Evolutionary conservation across 1,140 invertebrate species (phyloP).

Genomic region (Drosophila eugracilis): DNA sequence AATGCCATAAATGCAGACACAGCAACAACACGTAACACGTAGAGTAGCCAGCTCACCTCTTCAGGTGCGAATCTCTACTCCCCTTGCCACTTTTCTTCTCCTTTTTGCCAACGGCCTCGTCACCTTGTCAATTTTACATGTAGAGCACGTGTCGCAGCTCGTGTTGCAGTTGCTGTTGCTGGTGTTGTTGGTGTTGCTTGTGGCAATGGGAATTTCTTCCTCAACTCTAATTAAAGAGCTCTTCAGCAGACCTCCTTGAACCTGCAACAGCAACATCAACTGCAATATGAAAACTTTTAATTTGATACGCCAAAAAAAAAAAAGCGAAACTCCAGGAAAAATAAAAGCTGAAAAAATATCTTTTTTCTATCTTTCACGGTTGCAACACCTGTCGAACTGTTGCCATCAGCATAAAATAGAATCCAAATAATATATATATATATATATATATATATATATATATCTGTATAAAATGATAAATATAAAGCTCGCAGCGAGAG

Average conservation of each 20-base stretch:
- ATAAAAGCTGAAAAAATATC: not conserved
- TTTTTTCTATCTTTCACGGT: slow-evolving; percentile 43
- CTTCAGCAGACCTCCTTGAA: slow-evolving; percentile 37
- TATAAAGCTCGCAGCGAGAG: slow-evolving; percentile 40
- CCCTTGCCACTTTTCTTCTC: slow-evolving; percentile 43
- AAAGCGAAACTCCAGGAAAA: not conserved
- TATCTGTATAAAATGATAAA: too few species aligned
- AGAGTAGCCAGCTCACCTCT: slow-evolving; percentile 27
- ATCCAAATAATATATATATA: slow-evolving; percentile 30
- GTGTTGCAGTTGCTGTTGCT: slow-evolving; percentile 17
- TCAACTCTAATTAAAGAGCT: slow-evolving; percentile 49
- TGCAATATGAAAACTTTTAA: slow-evolving; percentile 16
- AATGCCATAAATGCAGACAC: slow-evolving; percentile 66
- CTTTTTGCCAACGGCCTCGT: slow-evolving; percentile 7
- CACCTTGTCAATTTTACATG: slow-evolving; percentile 43
- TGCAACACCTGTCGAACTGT: slow-evolving; percentile 64
- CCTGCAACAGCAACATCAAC: slow-evolving; percentile 16
- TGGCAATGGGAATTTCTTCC: slow-evolving; percentile 43
- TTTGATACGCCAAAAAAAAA: not conserved
- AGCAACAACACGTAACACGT: slow-evolving; percentile 38
- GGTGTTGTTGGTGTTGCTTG: slow-evolving; percentile 1
- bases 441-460: slow-evolving; percentile 26
- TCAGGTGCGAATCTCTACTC: slow-evolving; percentile 42
- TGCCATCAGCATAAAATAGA: slow-evolving; percentile 60
- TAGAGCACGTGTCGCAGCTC: slow-evolving; percentile 59